These are phyloP conservation scores for Ploceus nigricollis DNA, from an alignment of 2,113 vertebrate species.

Conservation along the genomic window DNA sequence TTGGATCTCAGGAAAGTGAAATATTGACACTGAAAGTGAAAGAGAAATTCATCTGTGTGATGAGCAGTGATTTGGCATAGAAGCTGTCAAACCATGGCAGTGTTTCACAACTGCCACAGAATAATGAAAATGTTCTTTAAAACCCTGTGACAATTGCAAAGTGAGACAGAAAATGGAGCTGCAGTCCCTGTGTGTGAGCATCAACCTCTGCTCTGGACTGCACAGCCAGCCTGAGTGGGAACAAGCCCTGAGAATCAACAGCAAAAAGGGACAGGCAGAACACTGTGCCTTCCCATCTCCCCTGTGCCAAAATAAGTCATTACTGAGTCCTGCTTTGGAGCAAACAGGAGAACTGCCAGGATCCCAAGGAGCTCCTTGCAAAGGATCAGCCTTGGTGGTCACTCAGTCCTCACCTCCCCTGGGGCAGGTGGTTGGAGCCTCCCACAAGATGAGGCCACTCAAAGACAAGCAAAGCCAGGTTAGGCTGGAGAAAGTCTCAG, in stretches of 20 bases:
- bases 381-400: accelerated
- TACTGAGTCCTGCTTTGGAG: neutral
- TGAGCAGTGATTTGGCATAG: neutral
- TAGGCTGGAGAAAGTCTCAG: neutral
- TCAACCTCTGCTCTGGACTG: neutral
- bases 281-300: neutral
- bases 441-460: neutral
- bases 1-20: neutral
- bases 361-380: neutral
- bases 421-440: neutral
- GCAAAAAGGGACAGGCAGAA: neutral
- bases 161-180: neutral
- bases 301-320: neutral
- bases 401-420: neutral
- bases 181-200: neutral
- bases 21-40: neutral
- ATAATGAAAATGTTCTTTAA: neutral
- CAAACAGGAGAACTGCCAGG: neutral
- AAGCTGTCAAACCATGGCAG: neutral
- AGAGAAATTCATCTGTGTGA: neutral
- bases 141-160: neutral
- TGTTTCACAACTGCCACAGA: neutral
- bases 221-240: neutral
- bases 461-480: neutral
- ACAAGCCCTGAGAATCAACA: neutral